Evolutionary conservation across 2,797 vertebrate genomes (phyloP).

Genomic region (Petrocephalus sullivani): DNA sequence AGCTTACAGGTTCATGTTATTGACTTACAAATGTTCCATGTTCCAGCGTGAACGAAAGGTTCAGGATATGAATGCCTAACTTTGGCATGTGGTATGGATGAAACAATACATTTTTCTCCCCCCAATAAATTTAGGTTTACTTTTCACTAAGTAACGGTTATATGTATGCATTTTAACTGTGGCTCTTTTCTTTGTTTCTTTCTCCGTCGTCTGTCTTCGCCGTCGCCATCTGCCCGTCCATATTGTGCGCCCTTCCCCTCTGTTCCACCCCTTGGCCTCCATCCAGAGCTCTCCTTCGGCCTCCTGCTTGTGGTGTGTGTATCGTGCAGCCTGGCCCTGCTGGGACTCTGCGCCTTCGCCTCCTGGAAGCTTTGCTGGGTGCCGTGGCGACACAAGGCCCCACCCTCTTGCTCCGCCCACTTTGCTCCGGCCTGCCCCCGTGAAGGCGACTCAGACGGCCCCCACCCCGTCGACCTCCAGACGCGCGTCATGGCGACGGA

Average conservation of each 20-base stretch:
- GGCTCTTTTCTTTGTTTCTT: slow-evolving; percentile 2
- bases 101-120: background rate
- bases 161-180: background rate
- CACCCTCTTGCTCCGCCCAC: slow-evolving; percentile 58
- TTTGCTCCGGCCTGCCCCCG: slow-evolving; percentile 46
- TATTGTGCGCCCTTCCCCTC: slow-evolving; percentile 55
- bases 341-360: slow-evolving; percentile 81
- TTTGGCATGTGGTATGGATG: background rate
- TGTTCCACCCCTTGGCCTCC: slow-evolving; percentile 33
- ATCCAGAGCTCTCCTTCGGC: slow-evolving; percentile 81
- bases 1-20: background rate
- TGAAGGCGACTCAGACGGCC: slow-evolving; percentile 34
- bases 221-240: slow-evolving; percentile 66
- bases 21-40: background rate
- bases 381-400: slow-evolving; percentile 78
- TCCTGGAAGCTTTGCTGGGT: slow-evolving; percentile 93
- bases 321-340: slow-evolving; percentile 82
- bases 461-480: slow-evolving; percentile 42
- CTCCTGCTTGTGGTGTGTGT: slow-evolving; percentile 80
- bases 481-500: slow-evolving; percentile 82
- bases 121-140: background rate
- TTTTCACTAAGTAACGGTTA: background rate
- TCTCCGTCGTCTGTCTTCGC: slow-evolving; percentile 25
- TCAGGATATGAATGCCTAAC: background rate
- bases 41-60: background rate